Evolutionary conservation across 2,113 vertebrate species (phyloP).

Genomic region (Laticauda colubrina): DNA sequence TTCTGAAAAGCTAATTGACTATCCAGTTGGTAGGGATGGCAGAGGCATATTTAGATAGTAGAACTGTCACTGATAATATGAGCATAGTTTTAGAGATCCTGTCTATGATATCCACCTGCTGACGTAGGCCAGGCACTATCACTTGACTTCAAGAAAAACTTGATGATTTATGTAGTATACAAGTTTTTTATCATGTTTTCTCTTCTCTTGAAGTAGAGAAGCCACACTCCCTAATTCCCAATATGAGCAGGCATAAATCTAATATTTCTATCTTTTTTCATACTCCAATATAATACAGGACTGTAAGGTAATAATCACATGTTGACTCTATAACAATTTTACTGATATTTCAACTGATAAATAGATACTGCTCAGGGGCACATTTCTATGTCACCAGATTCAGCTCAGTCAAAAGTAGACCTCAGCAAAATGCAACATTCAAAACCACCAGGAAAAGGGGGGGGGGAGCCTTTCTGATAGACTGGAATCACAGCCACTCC

Average conservation of each 20-base stretch:
- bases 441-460: background rate
- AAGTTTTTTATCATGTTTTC: background rate
- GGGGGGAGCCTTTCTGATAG: background rate
- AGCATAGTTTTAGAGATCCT: background rate
- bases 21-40: background rate
- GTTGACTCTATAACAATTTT: background rate
- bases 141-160: background rate
- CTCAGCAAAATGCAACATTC: background rate
- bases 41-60: background rate
- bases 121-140: background rate
- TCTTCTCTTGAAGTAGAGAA: background rate
- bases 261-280: background rate
- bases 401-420: background rate
- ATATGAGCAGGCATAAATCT: background rate
- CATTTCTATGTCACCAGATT: background rate
- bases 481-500: background rate
- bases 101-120: background rate
- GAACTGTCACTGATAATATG: background rate
- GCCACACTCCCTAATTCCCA: background rate
- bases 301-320: background rate
- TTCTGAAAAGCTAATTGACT: background rate
- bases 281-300: background rate
- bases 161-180: background rate
- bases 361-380: background rate
- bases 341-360: background rate